Evolutionary conservation across 2,797 vertebrate genomes (phyloP).

Genomic region (Botia almorhae): DNA sequence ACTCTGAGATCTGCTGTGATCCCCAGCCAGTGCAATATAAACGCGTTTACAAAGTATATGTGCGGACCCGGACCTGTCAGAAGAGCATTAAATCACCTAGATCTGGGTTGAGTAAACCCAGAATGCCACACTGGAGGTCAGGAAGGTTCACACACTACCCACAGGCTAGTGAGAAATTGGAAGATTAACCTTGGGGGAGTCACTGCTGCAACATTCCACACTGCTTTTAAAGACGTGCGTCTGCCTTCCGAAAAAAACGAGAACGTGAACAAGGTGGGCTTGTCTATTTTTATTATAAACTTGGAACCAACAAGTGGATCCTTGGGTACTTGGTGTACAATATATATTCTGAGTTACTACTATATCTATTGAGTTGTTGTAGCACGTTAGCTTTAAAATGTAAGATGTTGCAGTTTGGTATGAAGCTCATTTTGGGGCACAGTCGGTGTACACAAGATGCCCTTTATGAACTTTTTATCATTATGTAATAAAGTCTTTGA

Average conservation of each 20-base stretch:
- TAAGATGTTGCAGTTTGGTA: background rate
- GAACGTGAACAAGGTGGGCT: background rate
- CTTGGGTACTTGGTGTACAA: slow-evolving; percentile 38
- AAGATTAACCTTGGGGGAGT: slow-evolving; percentile 64
- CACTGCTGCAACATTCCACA: slow-evolving; percentile 73
- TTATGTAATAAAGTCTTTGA: background rate
- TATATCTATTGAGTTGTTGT: background rate
- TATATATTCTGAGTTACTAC: slow-evolving; percentile 7
- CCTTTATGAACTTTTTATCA: slow-evolving; percentile 15
- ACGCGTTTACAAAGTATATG: slow-evolving; percentile 22
- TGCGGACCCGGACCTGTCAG: slow-evolving; percentile 30
- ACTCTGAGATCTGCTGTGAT: slow-evolving; percentile 17
- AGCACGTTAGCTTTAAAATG: background rate
- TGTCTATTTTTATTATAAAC: slow-evolving; percentile 20
- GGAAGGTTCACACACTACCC: slow-evolving; percentile 28
- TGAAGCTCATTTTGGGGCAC: background rate
- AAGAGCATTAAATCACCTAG: slow-evolving; percentile 43
- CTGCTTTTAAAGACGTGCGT: slow-evolving; percentile 65
- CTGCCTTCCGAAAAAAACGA: slow-evolving; percentile 23
- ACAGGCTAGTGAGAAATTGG: slow-evolving; percentile 50
- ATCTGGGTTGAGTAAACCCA: slow-evolving; percentile 35
- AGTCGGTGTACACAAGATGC: background rate
- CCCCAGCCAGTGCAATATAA: slow-evolving; percentile 28
- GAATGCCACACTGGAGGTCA: slow-evolving; percentile 41
- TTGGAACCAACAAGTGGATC: background rate